These are phyloP conservation scores for Danio aesculapii DNA, from an alignment of 2,797 vertebrate species.

Conservation along the genomic window DNA sequence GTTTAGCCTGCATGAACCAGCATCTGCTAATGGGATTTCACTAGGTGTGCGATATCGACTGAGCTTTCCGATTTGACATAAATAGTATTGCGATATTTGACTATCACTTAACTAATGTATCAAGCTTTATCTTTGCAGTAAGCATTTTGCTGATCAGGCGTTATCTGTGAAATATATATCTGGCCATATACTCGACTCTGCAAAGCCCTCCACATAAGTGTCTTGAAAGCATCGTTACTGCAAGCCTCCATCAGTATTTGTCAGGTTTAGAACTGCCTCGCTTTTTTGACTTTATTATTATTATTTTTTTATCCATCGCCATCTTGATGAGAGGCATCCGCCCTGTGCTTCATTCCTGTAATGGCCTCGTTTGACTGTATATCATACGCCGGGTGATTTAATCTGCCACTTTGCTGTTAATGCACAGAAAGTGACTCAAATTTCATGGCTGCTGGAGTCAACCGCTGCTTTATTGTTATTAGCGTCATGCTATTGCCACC, in stretches of 20 bases:
- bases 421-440: constrained; percentile 71
- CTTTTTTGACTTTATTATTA: not conserved
- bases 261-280: constrained; percentile 29
- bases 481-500: constrained; percentile 61
- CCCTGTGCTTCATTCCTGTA: constrained; percentile 18
- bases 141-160: constrained; percentile 37
- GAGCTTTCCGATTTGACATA: constrained; percentile 22
- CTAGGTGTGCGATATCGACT: constrained; percentile 19
- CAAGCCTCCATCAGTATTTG: constrained; percentile 32
- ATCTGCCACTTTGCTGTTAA: constrained; percentile 72
- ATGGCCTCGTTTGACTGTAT: constrained; percentile 64
- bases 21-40: constrained; percentile 35
- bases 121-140: constrained; percentile 30
- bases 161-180: constrained; percentile 33
- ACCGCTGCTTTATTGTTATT: constrained; percentile 69
- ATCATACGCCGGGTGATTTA: constrained; percentile 71
- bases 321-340: constrained; percentile 34
- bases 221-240: constrained; percentile 45
- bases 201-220: constrained; percentile 28
- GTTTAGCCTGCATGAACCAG: constrained; percentile 23
- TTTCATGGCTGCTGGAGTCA: constrained; percentile 70
- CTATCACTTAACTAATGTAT: constrained; percentile 43
- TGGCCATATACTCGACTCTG: not conserved
- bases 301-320: not conserved
- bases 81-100: constrained; percentile 28